Evolutionary conservation across 2,888 invertebrate species (phyloP).

Genomic region (Apeira syringaria): DNA sequence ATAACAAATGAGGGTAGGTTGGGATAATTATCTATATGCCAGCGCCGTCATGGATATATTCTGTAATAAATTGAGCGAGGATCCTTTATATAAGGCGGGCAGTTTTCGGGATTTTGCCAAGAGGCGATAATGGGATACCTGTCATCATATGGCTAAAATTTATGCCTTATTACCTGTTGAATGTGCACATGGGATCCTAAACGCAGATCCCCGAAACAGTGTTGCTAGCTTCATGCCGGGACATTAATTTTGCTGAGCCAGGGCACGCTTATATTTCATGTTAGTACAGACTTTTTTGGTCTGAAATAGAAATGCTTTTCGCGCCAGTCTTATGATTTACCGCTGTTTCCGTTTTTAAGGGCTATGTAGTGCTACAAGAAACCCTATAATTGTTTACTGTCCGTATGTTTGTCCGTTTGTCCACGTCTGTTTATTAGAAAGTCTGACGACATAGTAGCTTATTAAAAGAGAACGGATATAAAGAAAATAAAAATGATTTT

Average conservation of each 20-base stretch:
- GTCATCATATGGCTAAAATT: slow-evolving; percentile 54
- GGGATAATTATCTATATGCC: slow-evolving; percentile 47
- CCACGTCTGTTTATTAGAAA: no score
- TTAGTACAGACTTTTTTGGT: no score
- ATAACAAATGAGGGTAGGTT: slow-evolving; percentile 30
- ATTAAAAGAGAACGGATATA: no score
- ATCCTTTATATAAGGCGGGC: slow-evolving; percentile 53
- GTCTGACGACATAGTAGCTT: no score
- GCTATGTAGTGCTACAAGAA: no score
- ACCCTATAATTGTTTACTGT: no score
- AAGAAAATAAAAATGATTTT: no score
- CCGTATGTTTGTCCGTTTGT: no score
- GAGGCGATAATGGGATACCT: slow-evolving; percentile 60
- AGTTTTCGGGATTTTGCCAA: slow-evolving; percentile 57
- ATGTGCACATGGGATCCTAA: slow-evolving; percentile 33
- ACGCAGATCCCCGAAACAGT: slow-evolving; percentile 17
- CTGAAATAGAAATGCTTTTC: no score
- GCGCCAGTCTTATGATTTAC: no score
- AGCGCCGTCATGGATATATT: slow-evolving; percentile 52
- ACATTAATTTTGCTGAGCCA: slow-evolving; percentile 12
- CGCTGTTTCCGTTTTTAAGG: no score
- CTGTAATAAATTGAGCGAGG: slow-evolving; percentile 55
- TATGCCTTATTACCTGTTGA: slow-evolving; percentile 59
- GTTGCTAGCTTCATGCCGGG: slow-evolving; percentile 13
- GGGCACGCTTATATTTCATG: no score